Conservation (phyloP, 1,140 invertebrate species). For the Metaphire vulgaris region DNA sequence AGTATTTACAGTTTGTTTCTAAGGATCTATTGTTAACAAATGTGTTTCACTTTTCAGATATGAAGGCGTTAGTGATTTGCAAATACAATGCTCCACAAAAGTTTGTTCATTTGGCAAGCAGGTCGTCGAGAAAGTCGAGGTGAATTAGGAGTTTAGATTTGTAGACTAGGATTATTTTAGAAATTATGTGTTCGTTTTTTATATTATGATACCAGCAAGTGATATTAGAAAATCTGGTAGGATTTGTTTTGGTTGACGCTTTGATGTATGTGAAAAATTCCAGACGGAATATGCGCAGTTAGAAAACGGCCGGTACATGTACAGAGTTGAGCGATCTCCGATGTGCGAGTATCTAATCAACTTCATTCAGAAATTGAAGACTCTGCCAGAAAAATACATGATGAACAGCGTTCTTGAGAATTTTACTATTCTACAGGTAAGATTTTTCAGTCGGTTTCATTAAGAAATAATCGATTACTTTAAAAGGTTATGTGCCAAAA, state of each 20-base stretch:
- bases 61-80: slow-evolving; percentile 97
- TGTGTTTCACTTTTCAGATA: slow-evolving; percentile 66
- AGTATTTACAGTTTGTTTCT: too few species aligned
- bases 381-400: slow-evolving; percentile 97
- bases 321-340: slow-evolving; percentile 90
- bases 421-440: slow-evolving; percentile 96
- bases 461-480: too few species aligned
- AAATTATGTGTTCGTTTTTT: neutral
- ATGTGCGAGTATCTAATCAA: slow-evolving; percentile 99
- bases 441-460: too few species aligned
- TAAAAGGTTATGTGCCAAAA: too few species aligned
- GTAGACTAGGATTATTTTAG: too few species aligned
- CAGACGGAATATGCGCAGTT: slow-evolving; percentile 86
- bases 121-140: slow-evolving; percentile 97
- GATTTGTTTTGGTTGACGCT: too few species aligned
- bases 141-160: too few species aligned
- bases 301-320: slow-evolving; percentile 92
- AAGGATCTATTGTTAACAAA: too few species aligned
- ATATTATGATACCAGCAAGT: slow-evolving; percentile 1
- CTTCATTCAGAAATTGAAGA: slow-evolving; percentile 97
- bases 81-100: slow-evolving; percentile 97
- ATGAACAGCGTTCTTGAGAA: slow-evolving; percentile 99
- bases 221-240: neutral
- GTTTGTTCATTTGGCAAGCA: slow-evolving; percentile 99
- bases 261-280: slow-evolving; percentile 10